A percentile compares a stretch with the other conserved stretches of the same genome.
Conservation (phyloP, 2,113 vertebrate genomes). For the Thunnus thynnus region DNA sequence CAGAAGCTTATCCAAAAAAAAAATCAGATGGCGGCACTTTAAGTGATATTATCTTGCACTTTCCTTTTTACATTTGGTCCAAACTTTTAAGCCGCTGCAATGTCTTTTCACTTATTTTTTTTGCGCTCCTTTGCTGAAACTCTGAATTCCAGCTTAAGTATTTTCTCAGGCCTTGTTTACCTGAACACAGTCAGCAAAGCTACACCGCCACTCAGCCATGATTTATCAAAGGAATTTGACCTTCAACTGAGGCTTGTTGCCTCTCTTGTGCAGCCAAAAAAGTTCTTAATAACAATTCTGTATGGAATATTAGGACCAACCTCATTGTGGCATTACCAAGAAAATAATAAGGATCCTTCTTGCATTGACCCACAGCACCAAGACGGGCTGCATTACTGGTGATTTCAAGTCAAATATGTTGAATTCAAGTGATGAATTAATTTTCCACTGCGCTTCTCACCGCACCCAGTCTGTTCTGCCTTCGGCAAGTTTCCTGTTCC, state of each 20-base stretch:
- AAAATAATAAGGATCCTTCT: slow-evolving; percentile 1
- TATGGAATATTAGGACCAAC: slow-evolving; percentile 6
- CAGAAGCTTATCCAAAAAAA: background rate
- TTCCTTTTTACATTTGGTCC: background rate
- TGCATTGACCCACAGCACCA: slow-evolving; percentile 7
- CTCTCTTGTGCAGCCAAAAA: slow-evolving; percentile 4
- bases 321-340: background rate
- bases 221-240: slow-evolving; percentile 48
- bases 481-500: slow-evolving; percentile 9
- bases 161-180: slow-evolving; percentile 35
- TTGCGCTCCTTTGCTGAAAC: slow-evolving; percentile 7
- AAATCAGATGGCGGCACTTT: background rate
- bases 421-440: slow-evolving; percentile 30
- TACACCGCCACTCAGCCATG: slow-evolving; percentile 21
- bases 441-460: slow-evolving; percentile 20
- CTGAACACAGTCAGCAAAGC: background rate
- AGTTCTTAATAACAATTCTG: slow-evolving; percentile 7
- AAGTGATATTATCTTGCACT: background rate
- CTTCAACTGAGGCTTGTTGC: background rate
- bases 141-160: slow-evolving; percentile 21
- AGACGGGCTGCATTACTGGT: background rate
- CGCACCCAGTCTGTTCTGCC: slow-evolving; percentile 23
- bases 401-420: background rate
- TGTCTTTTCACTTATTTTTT: background rate
- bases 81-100: background rate